A percentile compares a stretch with the other conserved stretches of the same genome.
Evolutionary conservation across 2,113 vertebrate species (phyloP).

Genomic region (Setophaga petechia): DNA sequence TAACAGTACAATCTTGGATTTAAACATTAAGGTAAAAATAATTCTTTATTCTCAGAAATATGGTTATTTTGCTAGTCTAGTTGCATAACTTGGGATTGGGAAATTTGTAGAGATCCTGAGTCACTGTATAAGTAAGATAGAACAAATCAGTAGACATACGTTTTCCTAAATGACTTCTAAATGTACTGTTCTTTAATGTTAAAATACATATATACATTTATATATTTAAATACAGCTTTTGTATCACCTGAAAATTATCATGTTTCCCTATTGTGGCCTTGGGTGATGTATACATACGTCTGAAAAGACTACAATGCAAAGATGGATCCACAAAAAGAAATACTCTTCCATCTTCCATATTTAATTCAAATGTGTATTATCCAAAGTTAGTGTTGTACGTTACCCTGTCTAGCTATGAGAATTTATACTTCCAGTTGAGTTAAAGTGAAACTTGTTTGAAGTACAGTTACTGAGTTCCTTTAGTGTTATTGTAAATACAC

Average conservation of each 20-base stretch:
- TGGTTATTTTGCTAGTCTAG: not conserved
- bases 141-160: not conserved
- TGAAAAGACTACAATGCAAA: not conserved
- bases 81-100: not conserved
- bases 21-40: not conserved
- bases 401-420: not conserved
- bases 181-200: not conserved
- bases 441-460: not conserved
- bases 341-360: not conserved
- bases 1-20: not conserved
- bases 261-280: not conserved
- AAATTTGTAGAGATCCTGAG: not conserved
- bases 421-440: not conserved
- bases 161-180: not conserved
- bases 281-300: not conserved
- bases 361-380: not conserved
- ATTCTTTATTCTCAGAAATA: not conserved
- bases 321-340: not conserved
- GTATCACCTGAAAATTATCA: not conserved
- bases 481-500: not conserved
- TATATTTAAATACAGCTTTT: not conserved
- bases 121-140: not conserved
- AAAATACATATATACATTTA: not conserved
- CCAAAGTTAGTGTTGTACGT: not conserved
- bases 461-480: not conserved